Evolutionary conservation across 2,797 vertebrate genomes (phyloP).

Genomic region (Chrosomus eos): DNA sequence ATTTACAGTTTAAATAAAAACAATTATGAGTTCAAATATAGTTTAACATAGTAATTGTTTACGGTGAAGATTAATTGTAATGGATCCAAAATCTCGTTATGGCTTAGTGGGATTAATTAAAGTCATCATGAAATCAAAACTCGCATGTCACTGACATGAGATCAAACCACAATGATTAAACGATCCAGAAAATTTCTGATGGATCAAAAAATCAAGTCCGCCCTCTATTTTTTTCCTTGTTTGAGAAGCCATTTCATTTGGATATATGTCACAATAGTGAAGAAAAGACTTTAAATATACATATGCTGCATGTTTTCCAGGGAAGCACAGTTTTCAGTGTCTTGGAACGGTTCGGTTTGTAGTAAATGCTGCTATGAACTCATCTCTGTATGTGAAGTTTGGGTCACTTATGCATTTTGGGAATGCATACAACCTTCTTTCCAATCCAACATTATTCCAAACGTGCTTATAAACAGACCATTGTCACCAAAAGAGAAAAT

Average conservation of each 20-base stretch:
- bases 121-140: neutral
- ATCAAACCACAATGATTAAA: neutral
- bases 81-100: neutral
- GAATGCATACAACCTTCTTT: neutral
- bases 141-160: too few relatives aligned
- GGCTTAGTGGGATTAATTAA: neutral
- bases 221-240: too few relatives aligned
- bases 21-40: neutral
- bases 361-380: neutral
- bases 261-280: neutral
- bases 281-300: neutral
- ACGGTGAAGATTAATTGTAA: neutral
- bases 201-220: too few relatives aligned
- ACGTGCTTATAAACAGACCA: neutral
- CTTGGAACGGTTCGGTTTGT: neutral
- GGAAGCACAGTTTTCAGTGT: neutral
- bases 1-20: constrained; percentile 1
- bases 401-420: neutral
- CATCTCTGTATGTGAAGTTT: neutral
- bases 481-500: neutral
- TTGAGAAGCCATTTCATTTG: neutral
- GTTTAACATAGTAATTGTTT: neutral
- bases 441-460: neutral
- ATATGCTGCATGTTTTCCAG: neutral
- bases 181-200: neutral